phyloP scores from a whole-genome alignment of 2,888 invertebrate species.

The Pelosia muscerda region DNA sequence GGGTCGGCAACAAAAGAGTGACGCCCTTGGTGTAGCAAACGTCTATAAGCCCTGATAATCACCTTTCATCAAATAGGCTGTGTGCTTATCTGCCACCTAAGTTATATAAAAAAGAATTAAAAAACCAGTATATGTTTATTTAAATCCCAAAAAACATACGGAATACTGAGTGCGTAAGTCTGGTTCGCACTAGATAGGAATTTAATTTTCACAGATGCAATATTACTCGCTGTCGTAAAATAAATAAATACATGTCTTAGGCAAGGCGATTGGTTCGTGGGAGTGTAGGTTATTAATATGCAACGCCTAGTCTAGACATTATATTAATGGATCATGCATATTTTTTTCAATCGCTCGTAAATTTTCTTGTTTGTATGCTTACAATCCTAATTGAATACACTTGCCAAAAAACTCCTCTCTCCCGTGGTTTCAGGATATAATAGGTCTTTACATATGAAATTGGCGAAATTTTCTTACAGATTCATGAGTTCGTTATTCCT shows the following conservation, averaged over 20 bases:
- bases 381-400: background rate
- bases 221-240: background rate
- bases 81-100: too few relatives aligned
- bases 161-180: background rate
- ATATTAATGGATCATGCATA: conserved; percentile 7
- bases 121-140: background rate
- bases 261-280: conserved; percentile 1
- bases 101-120: too few relatives aligned
- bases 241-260: background rate
- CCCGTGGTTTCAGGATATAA: background rate
- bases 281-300: conserved; percentile 21
- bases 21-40: too few relatives aligned
- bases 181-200: background rate
- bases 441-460: too few relatives aligned
- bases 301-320: conserved; percentile 10
- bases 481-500: too few relatives aligned
- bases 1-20: too few relatives aligned
- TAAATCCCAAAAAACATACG: background rate
- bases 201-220: background rate
- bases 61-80: too few relatives aligned
- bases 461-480: too few relatives aligned
- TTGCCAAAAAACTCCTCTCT: background rate
- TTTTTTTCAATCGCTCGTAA: background rate
- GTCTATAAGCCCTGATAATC: too few relatives aligned
- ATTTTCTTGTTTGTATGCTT: conserved; percentile 9